phyloP scores from a whole-genome alignment of 2,888 invertebrate genomes.

The Lasioglossum marginatum region DNA sequence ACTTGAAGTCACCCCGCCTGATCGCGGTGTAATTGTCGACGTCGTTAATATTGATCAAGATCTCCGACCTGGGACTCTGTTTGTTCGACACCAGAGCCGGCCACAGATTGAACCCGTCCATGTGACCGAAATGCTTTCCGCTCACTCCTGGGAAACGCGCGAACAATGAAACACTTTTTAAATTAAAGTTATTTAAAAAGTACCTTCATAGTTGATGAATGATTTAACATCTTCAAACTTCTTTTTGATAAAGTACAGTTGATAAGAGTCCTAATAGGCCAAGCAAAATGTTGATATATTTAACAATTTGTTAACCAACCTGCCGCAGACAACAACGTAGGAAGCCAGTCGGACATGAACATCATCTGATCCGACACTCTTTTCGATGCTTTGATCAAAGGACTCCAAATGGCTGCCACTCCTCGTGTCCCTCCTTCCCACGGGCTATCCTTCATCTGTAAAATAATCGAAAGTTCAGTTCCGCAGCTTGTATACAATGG shows the following conservation, averaged over 20 bases:
- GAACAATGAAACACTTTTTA: background rate
- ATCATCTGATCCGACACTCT: constrained; percentile 85
- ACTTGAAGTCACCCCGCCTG: constrained; percentile 88
- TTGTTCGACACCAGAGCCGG: constrained; percentile 84
- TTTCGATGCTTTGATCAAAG: constrained; percentile 82
- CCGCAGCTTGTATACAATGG: background rate
- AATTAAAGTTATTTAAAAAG: too few relatives aligned
- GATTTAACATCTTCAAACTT: too few relatives aligned
- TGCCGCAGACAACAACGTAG: constrained; percentile 86
- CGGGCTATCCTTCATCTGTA: constrained; percentile 86
- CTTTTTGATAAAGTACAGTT: background rate
- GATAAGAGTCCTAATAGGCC: background rate
- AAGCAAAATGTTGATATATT: background rate
- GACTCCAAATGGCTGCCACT: constrained; percentile 86
- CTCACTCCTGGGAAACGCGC: constrained; percentile 29
- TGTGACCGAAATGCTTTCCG: constrained; percentile 74
- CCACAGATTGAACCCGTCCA: constrained; percentile 87
- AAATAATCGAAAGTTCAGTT: constrained; percentile 11
- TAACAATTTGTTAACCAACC: constrained; percentile 76
- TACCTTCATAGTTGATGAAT: too few relatives aligned
- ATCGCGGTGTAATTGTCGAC: constrained; percentile 86
- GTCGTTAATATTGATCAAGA: constrained; percentile 87
- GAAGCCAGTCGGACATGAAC: constrained; percentile 87
- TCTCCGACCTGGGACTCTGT: constrained; percentile 86
- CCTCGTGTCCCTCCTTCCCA: constrained; percentile 88